phyloP scores from a whole-genome alignment of 2,797 vertebrate species.

The Cryptoprocta ferox region DNA sequence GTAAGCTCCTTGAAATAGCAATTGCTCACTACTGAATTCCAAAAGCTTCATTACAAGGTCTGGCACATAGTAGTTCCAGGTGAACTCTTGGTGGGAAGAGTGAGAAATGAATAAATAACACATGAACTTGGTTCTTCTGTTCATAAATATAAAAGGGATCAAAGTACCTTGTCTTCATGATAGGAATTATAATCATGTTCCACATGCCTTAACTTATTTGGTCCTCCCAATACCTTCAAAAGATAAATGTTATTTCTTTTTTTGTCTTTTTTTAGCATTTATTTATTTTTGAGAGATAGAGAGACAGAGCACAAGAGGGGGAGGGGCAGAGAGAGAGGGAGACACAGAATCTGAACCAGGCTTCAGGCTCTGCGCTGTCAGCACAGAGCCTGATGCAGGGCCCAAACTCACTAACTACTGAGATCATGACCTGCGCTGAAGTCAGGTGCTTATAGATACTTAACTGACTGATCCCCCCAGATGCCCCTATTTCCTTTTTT shows the following conservation, averaged over 20 bases:
- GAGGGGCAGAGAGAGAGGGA: too few relatives aligned
- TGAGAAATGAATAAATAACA: neutral
- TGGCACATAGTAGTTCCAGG: neutral
- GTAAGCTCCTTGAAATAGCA: neutral
- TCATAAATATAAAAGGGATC: neutral
- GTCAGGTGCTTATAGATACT: too few relatives aligned
- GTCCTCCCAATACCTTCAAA: neutral
- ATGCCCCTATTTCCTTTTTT: neutral
- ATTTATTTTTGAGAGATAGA: too few relatives aligned
- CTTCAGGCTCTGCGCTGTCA: too few relatives aligned
- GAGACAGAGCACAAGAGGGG: too few relatives aligned
- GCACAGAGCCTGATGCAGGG: too few relatives aligned
- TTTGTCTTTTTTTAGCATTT: neutral
- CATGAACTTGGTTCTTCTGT: neutral
- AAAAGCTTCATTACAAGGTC: neutral
- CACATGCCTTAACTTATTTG: neutral
- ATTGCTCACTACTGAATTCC: neutral
- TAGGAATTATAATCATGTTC: neutral
- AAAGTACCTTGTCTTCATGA: neutral
- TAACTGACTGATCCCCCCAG: too few relatives aligned
- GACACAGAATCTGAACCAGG: too few relatives aligned
- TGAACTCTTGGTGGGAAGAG: neutral
- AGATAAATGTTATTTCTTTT: neutral
- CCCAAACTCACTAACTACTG: too few relatives aligned
- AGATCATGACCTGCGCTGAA: too few relatives aligned